phyloP scores from a whole-genome alignment of 92 coral and sea anemone genomes.

The Zoanthus solanderi region DNA sequence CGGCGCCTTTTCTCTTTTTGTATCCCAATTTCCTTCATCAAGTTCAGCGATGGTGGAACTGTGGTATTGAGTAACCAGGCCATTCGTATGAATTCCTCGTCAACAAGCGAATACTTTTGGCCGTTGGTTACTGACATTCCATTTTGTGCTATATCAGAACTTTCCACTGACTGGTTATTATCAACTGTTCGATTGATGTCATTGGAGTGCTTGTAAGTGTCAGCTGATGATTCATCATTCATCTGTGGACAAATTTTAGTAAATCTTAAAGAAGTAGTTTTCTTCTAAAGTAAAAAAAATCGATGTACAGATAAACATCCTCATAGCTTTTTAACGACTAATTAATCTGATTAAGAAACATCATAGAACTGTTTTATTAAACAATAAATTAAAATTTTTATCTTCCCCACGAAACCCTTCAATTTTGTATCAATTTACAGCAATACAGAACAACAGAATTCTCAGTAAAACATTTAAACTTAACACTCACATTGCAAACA shows the following conservation, averaged over 20 bases:
- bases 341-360: too few species aligned
- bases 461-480: too few species aligned
- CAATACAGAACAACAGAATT: too few species aligned
- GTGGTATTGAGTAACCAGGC: not conserved
- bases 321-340: not conserved
- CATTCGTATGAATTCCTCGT: not conserved
- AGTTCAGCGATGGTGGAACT: not conserved
- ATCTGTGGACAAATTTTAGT: not conserved
- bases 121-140: not conserved
- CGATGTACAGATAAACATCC: not conserved
- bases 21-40: not conserved
- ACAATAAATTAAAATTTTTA: too few species aligned
- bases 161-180: not conserved
- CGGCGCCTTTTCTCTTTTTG: slow-evolving; percentile 1
- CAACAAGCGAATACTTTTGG: not conserved
- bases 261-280: not conserved
- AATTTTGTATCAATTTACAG: too few species aligned
- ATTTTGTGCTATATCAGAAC: not conserved
- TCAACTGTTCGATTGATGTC: not conserved
- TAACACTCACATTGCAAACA: too few species aligned
- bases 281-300: not conserved
- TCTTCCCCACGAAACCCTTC: too few species aligned
- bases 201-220: not conserved
- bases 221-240: not conserved
- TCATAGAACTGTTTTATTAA: too few species aligned